A percentile compares a stretch with the other conserved stretches of the same genome.
Conservation (phyloP, 1,140 invertebrate species). For the Brachionus rotundiformis region DNA sequence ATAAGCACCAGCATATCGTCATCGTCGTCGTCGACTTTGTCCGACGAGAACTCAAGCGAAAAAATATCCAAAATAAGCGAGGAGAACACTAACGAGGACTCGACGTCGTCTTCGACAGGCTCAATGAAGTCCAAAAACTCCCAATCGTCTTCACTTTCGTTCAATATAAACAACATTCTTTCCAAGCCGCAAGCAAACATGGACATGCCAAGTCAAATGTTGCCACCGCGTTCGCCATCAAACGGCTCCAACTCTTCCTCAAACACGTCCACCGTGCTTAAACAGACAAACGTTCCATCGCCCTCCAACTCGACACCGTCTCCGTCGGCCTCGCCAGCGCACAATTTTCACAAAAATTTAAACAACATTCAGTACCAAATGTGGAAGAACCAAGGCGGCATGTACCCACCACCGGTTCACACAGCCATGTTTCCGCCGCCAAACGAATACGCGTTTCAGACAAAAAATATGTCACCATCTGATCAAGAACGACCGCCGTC, state of each 20-base stretch:
- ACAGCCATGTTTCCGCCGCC: neutral
- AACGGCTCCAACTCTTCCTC: neutral
- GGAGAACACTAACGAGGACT: conserved; percentile 33
- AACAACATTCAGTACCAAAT: conserved; percentile 45
- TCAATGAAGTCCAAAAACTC: conserved; percentile 10
- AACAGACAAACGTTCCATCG: conserved; percentile 11
- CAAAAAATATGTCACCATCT: neutral
- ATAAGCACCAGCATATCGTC: conserved; percentile 16
- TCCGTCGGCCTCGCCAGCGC: neutral
- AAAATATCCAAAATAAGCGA: conserved; percentile 30
- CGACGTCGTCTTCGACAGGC: neutral
- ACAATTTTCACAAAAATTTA: conserved; percentile 4
- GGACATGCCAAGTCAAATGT: conserved; percentile 12
- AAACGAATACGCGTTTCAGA: neutral
- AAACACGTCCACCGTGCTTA: neutral
- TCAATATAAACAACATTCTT: conserved; percentile 28
- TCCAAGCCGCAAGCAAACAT: neutral
- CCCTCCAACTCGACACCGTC: conserved; percentile 32
- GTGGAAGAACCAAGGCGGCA: conserved; percentile 13
- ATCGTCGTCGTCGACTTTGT: neutral
- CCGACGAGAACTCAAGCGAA: conserved; percentile 37
- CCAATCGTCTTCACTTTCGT: neutral
- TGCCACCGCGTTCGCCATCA: conserved; percentile 12
- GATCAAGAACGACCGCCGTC: neutral
- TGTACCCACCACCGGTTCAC: neutral